Evolutionary conservation across 2,888 invertebrate species (phyloP).

Genomic region (Anagyrus pseudococci): DNA sequence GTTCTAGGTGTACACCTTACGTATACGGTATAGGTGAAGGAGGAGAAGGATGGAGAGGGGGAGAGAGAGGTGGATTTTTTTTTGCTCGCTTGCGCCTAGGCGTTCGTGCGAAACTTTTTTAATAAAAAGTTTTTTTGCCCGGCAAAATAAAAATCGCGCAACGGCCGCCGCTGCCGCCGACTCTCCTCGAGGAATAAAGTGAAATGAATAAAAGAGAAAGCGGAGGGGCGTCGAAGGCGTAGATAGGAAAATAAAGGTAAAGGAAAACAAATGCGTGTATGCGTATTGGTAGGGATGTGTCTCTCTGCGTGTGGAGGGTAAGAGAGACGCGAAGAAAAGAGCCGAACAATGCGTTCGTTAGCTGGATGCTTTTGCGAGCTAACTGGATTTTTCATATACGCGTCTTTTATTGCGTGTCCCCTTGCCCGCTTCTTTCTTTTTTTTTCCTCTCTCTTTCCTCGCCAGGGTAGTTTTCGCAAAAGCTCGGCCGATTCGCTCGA

Average conservation of each 20-base stretch:
- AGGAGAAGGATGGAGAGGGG: no score
- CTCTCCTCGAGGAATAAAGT: slow-evolving; percentile 26
- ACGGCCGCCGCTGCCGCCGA: slow-evolving; percentile 17
- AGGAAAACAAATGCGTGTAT: neutral
- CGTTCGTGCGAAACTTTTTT: slow-evolving; percentile 55
- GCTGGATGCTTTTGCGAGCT: slow-evolving; percentile 18
- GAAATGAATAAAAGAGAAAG: slow-evolving; percentile 32
- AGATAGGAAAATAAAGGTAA: no score
- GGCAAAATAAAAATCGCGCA: slow-evolving; percentile 54
- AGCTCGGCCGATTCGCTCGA: neutral
- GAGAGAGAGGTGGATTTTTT: slow-evolving; percentile 11
- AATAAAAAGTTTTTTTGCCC: slow-evolving; percentile 57
- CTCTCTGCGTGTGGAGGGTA: slow-evolving; percentile 16
- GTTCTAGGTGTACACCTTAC: slow-evolving; percentile 25
- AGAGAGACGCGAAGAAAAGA: slow-evolving; percentile 31
- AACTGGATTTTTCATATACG: slow-evolving; percentile 23
- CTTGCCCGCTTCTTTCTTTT: neutral
- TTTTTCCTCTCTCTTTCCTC: neutral
- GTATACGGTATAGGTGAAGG: neutral
- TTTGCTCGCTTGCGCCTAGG: slow-evolving; percentile 12
- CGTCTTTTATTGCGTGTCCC: neutral
- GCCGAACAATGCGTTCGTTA: slow-evolving; percentile 37
- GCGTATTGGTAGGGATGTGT: neutral
- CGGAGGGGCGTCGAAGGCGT: slow-evolving; percentile 8
- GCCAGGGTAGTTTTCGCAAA: neutral